Conservation (phyloP, 2,888 invertebrate species). For the Pollenia labialis region DNA sequence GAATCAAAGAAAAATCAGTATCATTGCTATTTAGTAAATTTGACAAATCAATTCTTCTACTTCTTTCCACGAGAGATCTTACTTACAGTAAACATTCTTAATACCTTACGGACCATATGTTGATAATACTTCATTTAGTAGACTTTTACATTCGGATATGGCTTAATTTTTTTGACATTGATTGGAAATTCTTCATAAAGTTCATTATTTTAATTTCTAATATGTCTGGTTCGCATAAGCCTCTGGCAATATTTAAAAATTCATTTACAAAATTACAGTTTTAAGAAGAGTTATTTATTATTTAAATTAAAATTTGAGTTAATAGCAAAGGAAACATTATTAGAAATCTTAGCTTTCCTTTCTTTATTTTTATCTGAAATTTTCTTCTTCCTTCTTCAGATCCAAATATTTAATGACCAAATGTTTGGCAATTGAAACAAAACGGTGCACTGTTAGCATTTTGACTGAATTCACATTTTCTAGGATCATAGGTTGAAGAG, state of each 20-base stretch:
- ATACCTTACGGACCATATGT: not conserved
- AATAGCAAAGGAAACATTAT: not conserved
- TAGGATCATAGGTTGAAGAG: no score
- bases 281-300: no score
- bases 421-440: no score
- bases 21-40: not conserved
- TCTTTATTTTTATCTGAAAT: not conserved
- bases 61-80: not conserved
- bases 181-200: not conserved
- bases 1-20: conserved; percentile 8
- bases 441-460: no score
- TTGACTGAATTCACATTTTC: no score
- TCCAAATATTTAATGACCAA: no score
- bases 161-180: not conserved
- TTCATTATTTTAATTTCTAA: not conserved
- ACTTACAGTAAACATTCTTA: not conserved
- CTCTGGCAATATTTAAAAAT: not conserved
- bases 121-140: not conserved
- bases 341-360: not conserved
- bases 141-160: not conserved
- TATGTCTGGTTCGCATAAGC: not conserved
- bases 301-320: not conserved
- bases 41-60: conserved; percentile 2
- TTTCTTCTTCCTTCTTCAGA: no score
- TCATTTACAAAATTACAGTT: not conserved